Percentiles rank a stretch among this genome's conserved stretches.
Conservation (phyloP, 1,140 invertebrate genomes). For the Nymphalis io region DNA sequence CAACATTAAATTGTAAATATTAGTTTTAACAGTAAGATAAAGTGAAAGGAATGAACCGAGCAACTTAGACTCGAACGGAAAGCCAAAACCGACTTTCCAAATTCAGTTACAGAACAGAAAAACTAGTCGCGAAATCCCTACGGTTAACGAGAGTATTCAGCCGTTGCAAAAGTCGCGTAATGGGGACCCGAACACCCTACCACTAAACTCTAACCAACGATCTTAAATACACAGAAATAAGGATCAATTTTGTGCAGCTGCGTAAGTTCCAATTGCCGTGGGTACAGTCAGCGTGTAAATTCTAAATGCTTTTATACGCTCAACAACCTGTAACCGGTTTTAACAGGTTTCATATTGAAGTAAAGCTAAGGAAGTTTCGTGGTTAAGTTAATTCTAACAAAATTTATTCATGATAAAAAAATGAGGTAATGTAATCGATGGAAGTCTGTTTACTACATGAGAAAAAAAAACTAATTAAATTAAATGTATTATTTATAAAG, state of each 20-base stretch:
- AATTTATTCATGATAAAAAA: too few relatives aligned
- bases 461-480: too few relatives aligned
- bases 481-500: too few relatives aligned
- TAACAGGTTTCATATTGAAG: conserved; percentile 33
- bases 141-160: conserved; percentile 40
- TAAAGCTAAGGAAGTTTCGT: neutral
- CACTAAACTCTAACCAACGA: neutral
- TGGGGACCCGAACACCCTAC: conserved; percentile 28
- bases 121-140: conserved; percentile 40
- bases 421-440: too few relatives aligned
- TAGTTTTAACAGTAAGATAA: neutral
- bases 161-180: conserved; percentile 39
- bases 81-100: conserved; percentile 39
- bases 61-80: conserved; percentile 34
- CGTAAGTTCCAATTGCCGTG: neutral
- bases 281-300: conserved; percentile 34
- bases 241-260: conserved; percentile 3
- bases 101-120: conserved; percentile 41
- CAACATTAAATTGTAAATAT: neutral
- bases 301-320: conserved; percentile 40
- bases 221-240: neutral
- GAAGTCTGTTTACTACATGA: too few relatives aligned
- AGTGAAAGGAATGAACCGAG: conserved; percentile 16
- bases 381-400: neutral
- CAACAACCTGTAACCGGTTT: conserved; percentile 37